A percentile compares a stretch with the other conserved stretches of the same genome.
Evolutionary conservation across 2,797 vertebrate genomes (phyloP).

Genomic region (Callimico goeldii): DNA sequence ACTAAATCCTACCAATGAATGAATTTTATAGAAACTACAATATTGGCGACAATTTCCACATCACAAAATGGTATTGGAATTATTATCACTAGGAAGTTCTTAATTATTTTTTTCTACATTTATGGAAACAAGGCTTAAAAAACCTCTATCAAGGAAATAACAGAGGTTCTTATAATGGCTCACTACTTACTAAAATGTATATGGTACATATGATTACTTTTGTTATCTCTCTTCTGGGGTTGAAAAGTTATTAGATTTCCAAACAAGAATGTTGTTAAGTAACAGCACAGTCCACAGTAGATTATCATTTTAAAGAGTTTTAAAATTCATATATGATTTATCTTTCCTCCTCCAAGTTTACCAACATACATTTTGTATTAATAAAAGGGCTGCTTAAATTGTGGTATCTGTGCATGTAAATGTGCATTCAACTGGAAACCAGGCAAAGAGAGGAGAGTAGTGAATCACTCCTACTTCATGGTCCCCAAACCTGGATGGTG

Average conservation of each 20-base stretch:
- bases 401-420: background rate
- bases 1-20: background rate
- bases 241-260: background rate
- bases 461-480: background rate
- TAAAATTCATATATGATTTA: background rate
- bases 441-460: background rate
- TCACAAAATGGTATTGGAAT: background rate
- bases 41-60: background rate
- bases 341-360: background rate
- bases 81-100: background rate
- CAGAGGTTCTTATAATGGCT: background rate
- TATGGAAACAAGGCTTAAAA: background rate
- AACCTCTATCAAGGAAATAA: background rate
- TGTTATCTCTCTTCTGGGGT: background rate
- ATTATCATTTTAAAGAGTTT: background rate
- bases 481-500: background rate
- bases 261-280: background rate
- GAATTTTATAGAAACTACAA: background rate
- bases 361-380: background rate
- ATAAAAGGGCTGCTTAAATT: background rate
- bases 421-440: background rate
- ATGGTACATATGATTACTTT: background rate
- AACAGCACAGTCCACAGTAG: background rate
- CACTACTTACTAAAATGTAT: background rate
- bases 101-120: background rate